These are phyloP conservation scores for Epiblema foenella DNA, from an alignment of 2,888 invertebrate genomes.

Conservation along the genomic window DNA sequence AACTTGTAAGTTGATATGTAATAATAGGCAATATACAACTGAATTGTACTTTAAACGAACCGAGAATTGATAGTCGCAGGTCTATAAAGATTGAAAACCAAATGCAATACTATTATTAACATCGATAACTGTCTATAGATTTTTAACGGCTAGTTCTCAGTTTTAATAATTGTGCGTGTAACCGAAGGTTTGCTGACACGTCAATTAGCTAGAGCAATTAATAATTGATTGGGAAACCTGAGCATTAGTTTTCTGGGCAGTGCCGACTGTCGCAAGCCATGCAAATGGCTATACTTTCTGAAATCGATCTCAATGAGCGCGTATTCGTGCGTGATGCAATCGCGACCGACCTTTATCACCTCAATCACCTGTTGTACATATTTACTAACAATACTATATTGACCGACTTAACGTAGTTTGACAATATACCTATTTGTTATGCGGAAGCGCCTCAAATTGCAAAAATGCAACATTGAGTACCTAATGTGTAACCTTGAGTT, in stretches of 20 bases:
- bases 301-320: constrained; percentile 48
- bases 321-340: constrained; percentile 48
- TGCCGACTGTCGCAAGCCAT: constrained; percentile 48
- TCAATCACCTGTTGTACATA: constrained; percentile 29
- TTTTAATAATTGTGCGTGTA: constrained; percentile 16
- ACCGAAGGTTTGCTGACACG: constrained; percentile 24
- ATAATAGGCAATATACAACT: constrained; percentile 20
- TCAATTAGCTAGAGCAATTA: constrained; percentile 33
- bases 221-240: constrained; percentile 37
- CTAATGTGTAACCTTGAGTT: constrained; percentile 21
- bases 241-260: constrained; percentile 31
- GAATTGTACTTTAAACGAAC: not conserved
- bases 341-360: constrained; percentile 43
- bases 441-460: constrained; percentile 17
- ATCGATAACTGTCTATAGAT: constrained; percentile 1
- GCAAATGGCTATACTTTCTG: constrained; percentile 51
- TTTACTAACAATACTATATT: constrained; percentile 16
- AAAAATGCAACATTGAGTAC: constrained; percentile 23
- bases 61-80: not conserved
- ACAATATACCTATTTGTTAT: constrained; percentile 2
- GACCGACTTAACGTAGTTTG: constrained; percentile 18
- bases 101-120: constrained; percentile 12
- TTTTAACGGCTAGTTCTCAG: constrained; percentile 28
- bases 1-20: constrained; percentile 8
- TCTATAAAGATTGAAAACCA: constrained; percentile 2